Base-by-base conservation (phyloP, 2,888 invertebrate species). In the Polymixis lichenea region DNA sequence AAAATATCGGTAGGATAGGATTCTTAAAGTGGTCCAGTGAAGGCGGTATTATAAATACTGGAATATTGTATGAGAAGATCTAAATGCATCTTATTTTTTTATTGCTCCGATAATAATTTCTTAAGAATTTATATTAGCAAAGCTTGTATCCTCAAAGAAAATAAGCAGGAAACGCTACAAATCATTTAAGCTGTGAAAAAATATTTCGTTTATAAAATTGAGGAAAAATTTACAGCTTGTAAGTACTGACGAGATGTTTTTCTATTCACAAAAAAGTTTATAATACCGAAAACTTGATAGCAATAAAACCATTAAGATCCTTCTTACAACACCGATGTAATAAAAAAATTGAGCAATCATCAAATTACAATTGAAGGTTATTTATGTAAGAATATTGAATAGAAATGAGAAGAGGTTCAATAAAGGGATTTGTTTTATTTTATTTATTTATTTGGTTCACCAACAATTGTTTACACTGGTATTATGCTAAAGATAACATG, bases 291-390 rank as follows among this genome's bases (percentile, higher is more conserved):
- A 19, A 67, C 60, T 72, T 69, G 55, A 38, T 32, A 22, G 64
- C 68, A 80, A 78, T 80, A 83, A 86, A 86, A 80, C 61, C 56
- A 80, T 82, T 79, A 71, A 19, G 43, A 72, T 43, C 55, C 46
- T 67, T 71, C 75, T 80, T 78, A 58, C 55, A 62, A 38, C 60
- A 69, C 68, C 25, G 83, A 75, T 66, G 66, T 84, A 74, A 80
- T 78, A 69, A 74, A 61, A 66, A 43, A 76, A 72, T 73, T 86
- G 66, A 86, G 61, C 68, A 60, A 78, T 80, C 67, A 75, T 71
- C 22, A 32, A 71, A 72, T 72, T 38, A 38, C 69, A 56, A 62
- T 73, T 65, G 32, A 46, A 25, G n/a, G 60, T 72, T 76, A 71
- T 71, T 79, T 83, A 25, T 67, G 56, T 56, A 60, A 65, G 46